Evolutionary conservation across 1,140 invertebrate species (phyloP).

Genomic region (Scaptomyza hsui): DNA sequence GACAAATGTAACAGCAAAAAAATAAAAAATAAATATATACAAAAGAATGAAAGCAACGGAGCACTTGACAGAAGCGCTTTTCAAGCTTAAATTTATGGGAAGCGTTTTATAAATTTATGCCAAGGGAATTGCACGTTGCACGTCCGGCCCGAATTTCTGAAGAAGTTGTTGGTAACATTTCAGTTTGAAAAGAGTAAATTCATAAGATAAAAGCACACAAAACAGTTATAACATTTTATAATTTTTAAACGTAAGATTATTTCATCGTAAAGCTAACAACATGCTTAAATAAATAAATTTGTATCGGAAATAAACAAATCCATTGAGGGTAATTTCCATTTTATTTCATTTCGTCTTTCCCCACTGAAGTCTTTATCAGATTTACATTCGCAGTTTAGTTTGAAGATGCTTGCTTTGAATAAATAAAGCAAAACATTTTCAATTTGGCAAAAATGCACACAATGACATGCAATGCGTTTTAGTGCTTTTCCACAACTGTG

Average conservation of each 20-base stretch:
- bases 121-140: conserved; percentile 29
- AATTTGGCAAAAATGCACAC: conserved; percentile 65
- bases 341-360: background rate
- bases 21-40: conserved; percentile 6
- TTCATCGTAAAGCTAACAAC: no score
- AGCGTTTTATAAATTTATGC: conserved; percentile 43
- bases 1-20: conserved; percentile 19
- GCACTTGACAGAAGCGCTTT: conserved; percentile 49
- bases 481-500: conserved; percentile 40
- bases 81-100: conserved; percentile 44
- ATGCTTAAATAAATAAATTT: background rate
- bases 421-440: conserved; percentile 72
- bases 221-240: background rate
- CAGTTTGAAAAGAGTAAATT: background rate
- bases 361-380: background rate
- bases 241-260: no score
- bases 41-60: background rate
- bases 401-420: conserved; percentile 29
- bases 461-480: conserved; percentile 67
- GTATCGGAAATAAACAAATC: background rate
- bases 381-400: background rate
- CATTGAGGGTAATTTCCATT: background rate
- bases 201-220: background rate
- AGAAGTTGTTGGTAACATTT: conserved; percentile 17
- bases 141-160: conserved; percentile 3